phyloP scores from a whole-genome alignment of 2,797 vertebrate genomes.

The Sebastes baramenuke region DNA sequence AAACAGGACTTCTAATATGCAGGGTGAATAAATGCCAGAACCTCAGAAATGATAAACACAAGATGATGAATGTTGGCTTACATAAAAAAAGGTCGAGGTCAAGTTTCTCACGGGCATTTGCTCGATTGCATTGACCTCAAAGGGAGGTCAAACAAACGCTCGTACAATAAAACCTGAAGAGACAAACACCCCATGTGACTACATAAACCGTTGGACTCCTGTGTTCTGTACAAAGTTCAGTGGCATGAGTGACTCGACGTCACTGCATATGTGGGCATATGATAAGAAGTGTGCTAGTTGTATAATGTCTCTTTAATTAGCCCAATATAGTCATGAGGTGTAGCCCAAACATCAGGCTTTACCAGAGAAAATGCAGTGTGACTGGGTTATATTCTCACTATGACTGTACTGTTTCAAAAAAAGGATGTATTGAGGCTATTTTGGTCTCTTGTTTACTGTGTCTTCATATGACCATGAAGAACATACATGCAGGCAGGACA shows the following conservation, averaged over 20 bases:
- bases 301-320: slow-evolving; percentile 54
- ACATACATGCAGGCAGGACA: not conserved
- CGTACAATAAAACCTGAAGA: slow-evolving; percentile 22
- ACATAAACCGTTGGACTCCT: slow-evolving; percentile 32
- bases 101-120: slow-evolving; percentile 10
- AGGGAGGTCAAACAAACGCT: slow-evolving; percentile 33
- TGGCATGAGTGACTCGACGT: not conserved
- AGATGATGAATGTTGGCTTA: slow-evolving; percentile 29
- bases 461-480: not conserved
- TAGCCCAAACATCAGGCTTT: slow-evolving; percentile 1
- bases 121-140: slow-evolving; percentile 9
- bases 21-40: not conserved
- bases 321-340: slow-evolving; percentile 33
- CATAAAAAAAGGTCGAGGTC: slow-evolving; percentile 36
- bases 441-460: slow-evolving; percentile 33
- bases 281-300: slow-evolving; percentile 45
- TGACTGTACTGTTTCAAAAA: slow-evolving; percentile 32
- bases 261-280: slow-evolving; percentile 22
- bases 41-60: slow-evolving; percentile 4
- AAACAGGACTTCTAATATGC: slow-evolving; percentile 23
- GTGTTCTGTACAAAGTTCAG: slow-evolving; percentile 49
- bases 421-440: slow-evolving; percentile 7
- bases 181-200: slow-evolving; percentile 10
- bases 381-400: slow-evolving; percentile 22
- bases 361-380: slow-evolving; percentile 27